Percentiles rank a stretch among this genome's conserved stretches.
phyloP scores from a whole-genome alignment of 2,113 vertebrate species.

The Barbus barbus region DNA sequence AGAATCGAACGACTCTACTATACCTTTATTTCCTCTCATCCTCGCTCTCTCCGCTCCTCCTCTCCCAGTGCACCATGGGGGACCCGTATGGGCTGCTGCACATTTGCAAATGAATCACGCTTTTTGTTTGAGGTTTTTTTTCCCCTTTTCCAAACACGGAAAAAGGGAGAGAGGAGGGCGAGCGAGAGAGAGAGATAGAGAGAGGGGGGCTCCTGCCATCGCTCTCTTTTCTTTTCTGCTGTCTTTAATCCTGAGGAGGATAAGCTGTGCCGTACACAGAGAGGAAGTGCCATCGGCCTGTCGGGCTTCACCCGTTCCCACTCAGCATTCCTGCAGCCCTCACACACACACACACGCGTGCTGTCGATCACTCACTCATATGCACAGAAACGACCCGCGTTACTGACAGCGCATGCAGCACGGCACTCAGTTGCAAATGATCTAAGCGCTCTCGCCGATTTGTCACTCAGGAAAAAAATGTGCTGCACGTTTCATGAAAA shows the following conservation, averaged over 20 bases:
- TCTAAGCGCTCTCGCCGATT: not conserved
- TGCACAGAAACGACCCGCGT: not conserved
- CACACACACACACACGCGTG: slow-evolving; percentile 29
- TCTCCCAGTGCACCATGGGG: slow-evolving; percentile 46
- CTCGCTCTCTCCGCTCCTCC: slow-evolving; percentile 55
- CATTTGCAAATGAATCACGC: slow-evolving; percentile 81
- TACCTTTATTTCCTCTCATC: slow-evolving; percentile 44
- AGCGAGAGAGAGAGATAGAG: slow-evolving; percentile 32
- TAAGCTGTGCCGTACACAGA: slow-evolving; percentile 77
- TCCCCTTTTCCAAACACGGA: slow-evolving; percentile 22
- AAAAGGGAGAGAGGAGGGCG: slow-evolving; percentile 34
- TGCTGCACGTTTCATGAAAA: not conserved
- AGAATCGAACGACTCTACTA: slow-evolving; percentile 31
- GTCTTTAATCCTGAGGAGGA: slow-evolving; percentile 76
- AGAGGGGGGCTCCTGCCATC: slow-evolving; percentile 65
- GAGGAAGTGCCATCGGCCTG: slow-evolving; percentile 76
- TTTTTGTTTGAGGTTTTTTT: slow-evolving; percentile 67
- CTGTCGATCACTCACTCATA: slow-evolving; percentile 29
- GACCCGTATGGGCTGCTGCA: slow-evolving; percentile 66
- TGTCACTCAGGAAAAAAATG: not conserved
- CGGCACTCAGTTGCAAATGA: not conserved
- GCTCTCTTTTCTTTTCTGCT: slow-evolving; percentile 73
- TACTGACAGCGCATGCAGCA: slow-evolving; percentile 23
- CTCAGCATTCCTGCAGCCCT: slow-evolving; percentile 66
- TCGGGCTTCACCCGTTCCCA: slow-evolving; percentile 68